phyloP scores from a whole-genome alignment of 1,140 invertebrate genomes.

The Galleria mellonella region DNA sequence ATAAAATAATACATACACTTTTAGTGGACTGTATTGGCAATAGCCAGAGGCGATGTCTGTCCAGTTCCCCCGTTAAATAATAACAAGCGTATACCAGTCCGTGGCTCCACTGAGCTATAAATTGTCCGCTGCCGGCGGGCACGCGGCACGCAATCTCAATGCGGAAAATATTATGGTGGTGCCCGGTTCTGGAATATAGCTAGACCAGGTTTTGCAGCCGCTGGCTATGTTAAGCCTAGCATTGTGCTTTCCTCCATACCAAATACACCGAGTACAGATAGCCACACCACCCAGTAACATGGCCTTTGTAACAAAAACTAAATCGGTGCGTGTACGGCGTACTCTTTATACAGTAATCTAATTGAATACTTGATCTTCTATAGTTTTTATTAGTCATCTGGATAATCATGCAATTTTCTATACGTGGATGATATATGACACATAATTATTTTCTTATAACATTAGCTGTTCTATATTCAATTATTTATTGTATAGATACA shows the following conservation, averaged over 20 bases:
- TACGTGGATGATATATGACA: too few relatives aligned
- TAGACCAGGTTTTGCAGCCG: constrained; percentile 31
- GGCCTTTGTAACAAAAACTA: not conserved
- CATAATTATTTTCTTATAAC: too few relatives aligned
- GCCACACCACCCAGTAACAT: constrained; percentile 1
- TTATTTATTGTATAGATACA: too few relatives aligned
- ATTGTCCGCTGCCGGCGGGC: constrained; percentile 60
- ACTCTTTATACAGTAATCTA: too few relatives aligned
- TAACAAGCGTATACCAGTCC: constrained; percentile 45
- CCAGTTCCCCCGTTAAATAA: constrained; percentile 59
- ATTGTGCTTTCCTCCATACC: constrained; percentile 3
- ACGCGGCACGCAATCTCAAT: constrained; percentile 66
- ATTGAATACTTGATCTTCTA: too few relatives aligned
- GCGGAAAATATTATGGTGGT: constrained; percentile 58
- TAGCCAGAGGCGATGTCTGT: constrained; percentile 46
- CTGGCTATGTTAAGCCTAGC: constrained; percentile 16
- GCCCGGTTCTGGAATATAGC: constrained; percentile 18
- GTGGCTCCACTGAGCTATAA: constrained; percentile 56
- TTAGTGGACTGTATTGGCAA: constrained; percentile 36
- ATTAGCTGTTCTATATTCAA: too few relatives aligned
- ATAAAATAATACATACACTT: constrained; percentile 32
- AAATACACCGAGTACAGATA: not conserved
- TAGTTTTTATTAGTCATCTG: too few relatives aligned
- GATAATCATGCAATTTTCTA: too few relatives aligned
- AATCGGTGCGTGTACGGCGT: too few relatives aligned